These are phyloP conservation scores for Temnothorax rugatulus DNA, from an alignment of 2,888 invertebrate species.

Conservation along the genomic window DNA sequence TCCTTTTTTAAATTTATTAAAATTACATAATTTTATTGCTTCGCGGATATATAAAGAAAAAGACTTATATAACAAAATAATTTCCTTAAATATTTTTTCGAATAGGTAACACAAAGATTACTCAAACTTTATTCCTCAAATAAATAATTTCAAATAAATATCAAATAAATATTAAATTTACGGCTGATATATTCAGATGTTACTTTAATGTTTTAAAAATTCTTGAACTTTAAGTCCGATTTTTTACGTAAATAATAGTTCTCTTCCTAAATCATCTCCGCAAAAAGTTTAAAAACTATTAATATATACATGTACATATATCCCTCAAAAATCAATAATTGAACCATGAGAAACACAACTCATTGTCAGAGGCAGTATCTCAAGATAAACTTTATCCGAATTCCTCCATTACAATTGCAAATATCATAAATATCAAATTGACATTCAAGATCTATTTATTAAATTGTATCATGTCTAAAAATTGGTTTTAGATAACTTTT, in stretches of 20 bases:
- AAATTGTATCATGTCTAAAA: neutral
- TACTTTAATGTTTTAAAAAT: neutral
- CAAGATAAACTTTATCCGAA: neutral
- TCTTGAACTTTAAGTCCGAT: neutral
- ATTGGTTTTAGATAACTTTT: neutral
- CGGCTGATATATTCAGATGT: neutral
- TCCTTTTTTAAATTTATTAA: neutral
- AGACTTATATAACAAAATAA: neutral
- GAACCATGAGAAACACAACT: neutral
- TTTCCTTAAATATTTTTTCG: neutral
- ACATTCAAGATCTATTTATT: neutral
- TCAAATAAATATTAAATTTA: neutral
- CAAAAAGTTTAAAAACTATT: neutral
- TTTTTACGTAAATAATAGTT: neutral
- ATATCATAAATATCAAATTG: neutral
- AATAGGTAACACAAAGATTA: neutral
- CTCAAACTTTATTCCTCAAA: neutral
- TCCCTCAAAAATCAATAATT: neutral
- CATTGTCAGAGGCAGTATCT: neutral
- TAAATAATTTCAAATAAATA: neutral
- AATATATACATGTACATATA: neutral
- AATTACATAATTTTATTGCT: neutral
- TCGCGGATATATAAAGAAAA: no score
- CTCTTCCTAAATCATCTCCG: neutral
- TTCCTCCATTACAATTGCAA: neutral